Conservation (phyloP, 2,888 invertebrate species). For the Hydrotaea cyrtoneurina region DNA sequence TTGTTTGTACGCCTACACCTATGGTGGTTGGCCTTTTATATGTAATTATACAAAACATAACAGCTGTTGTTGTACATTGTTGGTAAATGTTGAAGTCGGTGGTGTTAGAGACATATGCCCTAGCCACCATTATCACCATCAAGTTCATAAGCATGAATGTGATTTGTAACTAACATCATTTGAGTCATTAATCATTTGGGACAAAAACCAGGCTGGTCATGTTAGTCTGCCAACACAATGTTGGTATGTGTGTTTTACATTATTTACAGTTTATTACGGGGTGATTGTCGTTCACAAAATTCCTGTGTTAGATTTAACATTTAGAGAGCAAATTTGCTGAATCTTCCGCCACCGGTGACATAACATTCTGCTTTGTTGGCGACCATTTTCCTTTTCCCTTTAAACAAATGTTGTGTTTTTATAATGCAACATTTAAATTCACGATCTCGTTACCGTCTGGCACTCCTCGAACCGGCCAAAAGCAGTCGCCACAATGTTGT, state of each 20-base stretch:
- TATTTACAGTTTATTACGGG: no score
- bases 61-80: background rate
- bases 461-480: no score
- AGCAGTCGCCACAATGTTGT: no score
- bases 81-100: background rate
- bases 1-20: background rate
- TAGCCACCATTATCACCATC: conserved; percentile 3
- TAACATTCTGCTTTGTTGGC: no score
- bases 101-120: conserved; percentile 44
- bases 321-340: no score
- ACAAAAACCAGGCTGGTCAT: background rate
- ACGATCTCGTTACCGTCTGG: no score
- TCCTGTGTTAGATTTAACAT: no score
- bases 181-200: conserved; percentile 50
- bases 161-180: conserved; percentile 36
- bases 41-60: background rate
- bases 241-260: background rate
- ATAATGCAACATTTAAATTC: no score
- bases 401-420: no score
- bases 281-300: no score
- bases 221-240: conserved; percentile 1
- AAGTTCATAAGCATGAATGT: conserved; percentile 29
- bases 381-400: no score
- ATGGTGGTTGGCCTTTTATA: background rate
- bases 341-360: no score